These are phyloP conservation scores for Channa striata DNA, from an alignment of 2,797 vertebrate genomes.

Conservation along the genomic window DNA sequence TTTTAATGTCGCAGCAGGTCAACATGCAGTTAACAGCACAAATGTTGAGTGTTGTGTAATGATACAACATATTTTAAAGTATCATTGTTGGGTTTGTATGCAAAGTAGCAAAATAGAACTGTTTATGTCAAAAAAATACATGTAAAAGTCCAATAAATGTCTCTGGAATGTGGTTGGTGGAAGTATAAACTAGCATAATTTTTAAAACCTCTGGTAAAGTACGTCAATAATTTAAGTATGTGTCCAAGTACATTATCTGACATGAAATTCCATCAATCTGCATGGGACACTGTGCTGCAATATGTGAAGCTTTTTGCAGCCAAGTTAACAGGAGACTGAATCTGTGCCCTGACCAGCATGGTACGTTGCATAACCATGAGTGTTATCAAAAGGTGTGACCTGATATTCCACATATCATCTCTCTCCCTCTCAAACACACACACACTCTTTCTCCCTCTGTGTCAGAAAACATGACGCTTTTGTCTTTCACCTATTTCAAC, in stretches of 20 bases:
- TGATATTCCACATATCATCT: constrained; percentile 64
- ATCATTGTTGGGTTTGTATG: not conserved
- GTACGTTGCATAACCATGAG: constrained; percentile 59
- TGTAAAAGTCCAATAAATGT: not conserved
- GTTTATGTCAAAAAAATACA: not conserved
- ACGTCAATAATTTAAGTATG: not conserved
- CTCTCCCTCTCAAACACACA: constrained; percentile 14
- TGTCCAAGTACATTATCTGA: not conserved
- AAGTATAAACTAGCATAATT: not conserved
- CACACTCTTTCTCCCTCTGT: not conserved
- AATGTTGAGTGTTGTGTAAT: not conserved
- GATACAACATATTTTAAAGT: not conserved
- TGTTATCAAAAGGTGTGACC: constrained; percentile 77
- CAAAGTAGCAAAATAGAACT: not conserved
- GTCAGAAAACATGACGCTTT: constrained; percentile 33
- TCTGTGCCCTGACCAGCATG: constrained; percentile 49
- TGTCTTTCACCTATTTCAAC: constrained; percentile 35
- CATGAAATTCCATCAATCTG: not conserved
- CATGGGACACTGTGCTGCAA: not conserved
- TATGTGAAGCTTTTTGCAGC: not conserved
- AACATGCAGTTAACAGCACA: not conserved
- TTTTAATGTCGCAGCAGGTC: not conserved
- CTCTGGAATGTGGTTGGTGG: too few species aligned
- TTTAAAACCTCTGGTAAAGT: not conserved
- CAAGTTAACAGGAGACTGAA: constrained; percentile 24